Evolutionary conservation across 2,888 invertebrate genomes (phyloP).

Genomic region (Acronicta aceris): DNA sequence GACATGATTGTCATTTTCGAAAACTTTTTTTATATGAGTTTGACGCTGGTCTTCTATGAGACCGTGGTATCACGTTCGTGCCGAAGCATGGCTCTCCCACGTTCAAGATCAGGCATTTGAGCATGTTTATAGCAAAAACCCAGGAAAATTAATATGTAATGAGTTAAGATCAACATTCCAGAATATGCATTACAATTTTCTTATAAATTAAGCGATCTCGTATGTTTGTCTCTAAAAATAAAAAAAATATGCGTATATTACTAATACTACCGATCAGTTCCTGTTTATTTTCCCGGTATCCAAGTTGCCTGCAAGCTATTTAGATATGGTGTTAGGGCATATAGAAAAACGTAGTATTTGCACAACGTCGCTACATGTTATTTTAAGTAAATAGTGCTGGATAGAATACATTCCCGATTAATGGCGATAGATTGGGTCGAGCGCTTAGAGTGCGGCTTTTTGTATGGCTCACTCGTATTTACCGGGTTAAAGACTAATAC

Average conservation of each 20-base stretch:
- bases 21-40: too few relatives aligned
- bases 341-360: constrained; percentile 59
- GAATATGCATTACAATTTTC: not conserved
- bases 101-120: too few relatives aligned
- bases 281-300: constrained; percentile 27
- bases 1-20: too few relatives aligned
- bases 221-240: too few relatives aligned
- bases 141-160: not conserved
- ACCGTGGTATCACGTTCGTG: too few relatives aligned
- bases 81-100: too few relatives aligned
- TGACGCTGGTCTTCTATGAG: too few relatives aligned
- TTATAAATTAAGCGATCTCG: not conserved
- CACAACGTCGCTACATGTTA: constrained; percentile 52
- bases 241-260: not conserved
- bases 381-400: constrained; percentile 65
- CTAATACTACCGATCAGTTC: constrained; percentile 14
- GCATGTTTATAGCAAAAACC: too few relatives aligned
- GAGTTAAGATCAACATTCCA: not conserved
- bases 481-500: constrained; percentile 37
- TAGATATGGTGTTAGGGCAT: constrained; percentile 57
- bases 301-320: constrained; percentile 56
- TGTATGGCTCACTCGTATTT: constrained; percentile 52
- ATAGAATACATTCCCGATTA: constrained; percentile 76
- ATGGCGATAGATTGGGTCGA: constrained; percentile 75
- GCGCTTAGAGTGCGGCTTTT: constrained; percentile 61